Percentiles rank a stretch among this genome's conserved stretches.
Evolutionary conservation across 2,113 vertebrate genomes (phyloP).

Genomic region (Lota lota): DNA sequence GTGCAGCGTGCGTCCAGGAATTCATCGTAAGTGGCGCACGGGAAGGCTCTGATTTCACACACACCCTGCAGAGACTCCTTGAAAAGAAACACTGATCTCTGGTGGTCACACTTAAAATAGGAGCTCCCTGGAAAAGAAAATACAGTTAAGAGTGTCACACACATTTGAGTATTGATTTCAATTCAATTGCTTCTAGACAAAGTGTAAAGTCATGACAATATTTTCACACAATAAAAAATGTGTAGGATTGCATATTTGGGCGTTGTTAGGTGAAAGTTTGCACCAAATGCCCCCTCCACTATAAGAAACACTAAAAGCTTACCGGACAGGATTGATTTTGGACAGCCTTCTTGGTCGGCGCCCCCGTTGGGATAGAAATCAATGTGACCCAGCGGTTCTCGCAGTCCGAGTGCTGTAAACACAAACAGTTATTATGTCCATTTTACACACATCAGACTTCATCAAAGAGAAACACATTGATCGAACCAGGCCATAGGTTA

Average conservation of each 20-base stretch:
- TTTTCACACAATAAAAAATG: no score
- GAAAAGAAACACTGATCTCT: conserved; percentile 87
- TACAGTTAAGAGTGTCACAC: neutral
- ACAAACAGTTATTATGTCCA: no score
- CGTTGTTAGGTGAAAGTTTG: no score
- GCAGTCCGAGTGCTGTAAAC: conserved; percentile 79
- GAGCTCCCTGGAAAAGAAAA: conserved; percentile 62
- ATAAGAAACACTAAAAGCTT: conserved; percentile 32
- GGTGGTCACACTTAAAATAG: conserved; percentile 92
- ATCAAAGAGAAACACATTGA: no score
- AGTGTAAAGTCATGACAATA: no score
- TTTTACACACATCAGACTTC: no score
- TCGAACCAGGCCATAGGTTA: no score
- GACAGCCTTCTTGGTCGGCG: conserved; percentile 88
- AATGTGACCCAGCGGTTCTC: conserved; percentile 80
- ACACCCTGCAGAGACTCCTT: conserved; percentile 70
- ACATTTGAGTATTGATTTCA: neutral
- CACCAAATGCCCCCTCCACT: neutral
- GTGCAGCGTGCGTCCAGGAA: conserved; percentile 84
- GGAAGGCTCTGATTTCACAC: conserved; percentile 74
- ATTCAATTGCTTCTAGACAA: no score
- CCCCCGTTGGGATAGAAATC: conserved; percentile 94
- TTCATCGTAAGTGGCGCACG: conserved; percentile 81
- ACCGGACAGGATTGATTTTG: conserved; percentile 85
- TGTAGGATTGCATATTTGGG: no score